Percentiles rank a stretch among this genome's conserved stretches.
Conservation (phyloP, 2,888 invertebrate species). For the Asteroscopus sphinx region DNA sequence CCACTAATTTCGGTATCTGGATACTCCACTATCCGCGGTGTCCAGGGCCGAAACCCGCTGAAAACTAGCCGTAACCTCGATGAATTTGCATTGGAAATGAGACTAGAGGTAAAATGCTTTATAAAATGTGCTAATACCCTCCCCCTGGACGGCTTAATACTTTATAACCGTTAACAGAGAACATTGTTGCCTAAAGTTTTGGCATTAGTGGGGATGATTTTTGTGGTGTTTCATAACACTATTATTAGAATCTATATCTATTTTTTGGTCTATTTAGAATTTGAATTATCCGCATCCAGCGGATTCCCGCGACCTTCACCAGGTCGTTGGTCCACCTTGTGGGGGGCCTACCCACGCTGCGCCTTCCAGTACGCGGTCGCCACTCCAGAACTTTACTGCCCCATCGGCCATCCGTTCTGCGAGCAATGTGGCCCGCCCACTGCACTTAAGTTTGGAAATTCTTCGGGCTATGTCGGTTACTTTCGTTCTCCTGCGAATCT, state of each 20-base stretch:
- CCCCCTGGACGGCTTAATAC: slow-evolving; percentile 62
- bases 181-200: slow-evolving; percentile 34
- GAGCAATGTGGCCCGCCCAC: too few species aligned
- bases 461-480: too few species aligned
- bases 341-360: too few species aligned
- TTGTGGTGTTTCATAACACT: neutral
- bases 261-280: too few species aligned
- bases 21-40: slow-evolving; percentile 10
- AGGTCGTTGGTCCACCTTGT: too few species aligned
- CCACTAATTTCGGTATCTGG: slow-evolving; percentile 1
- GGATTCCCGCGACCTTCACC: too few species aligned
- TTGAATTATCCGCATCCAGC: too few species aligned
- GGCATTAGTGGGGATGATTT: neutral
- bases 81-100: slow-evolving; percentile 83
- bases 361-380: too few species aligned
- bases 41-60: slow-evolving; percentile 48
- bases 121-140: slow-evolving; percentile 76
- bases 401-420: too few species aligned
- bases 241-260: neutral
- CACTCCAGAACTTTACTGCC: too few species aligned
- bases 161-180: slow-evolving; percentile 67
- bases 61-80: slow-evolving; percentile 62
- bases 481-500: too few species aligned
- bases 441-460: too few species aligned
- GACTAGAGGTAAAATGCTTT: slow-evolving; percentile 71